These are phyloP conservation scores for Apostichopus leukothele DNA, from an alignment of 53 echinoderm and acorn worm genomes.

Conservation along the genomic window DNA sequence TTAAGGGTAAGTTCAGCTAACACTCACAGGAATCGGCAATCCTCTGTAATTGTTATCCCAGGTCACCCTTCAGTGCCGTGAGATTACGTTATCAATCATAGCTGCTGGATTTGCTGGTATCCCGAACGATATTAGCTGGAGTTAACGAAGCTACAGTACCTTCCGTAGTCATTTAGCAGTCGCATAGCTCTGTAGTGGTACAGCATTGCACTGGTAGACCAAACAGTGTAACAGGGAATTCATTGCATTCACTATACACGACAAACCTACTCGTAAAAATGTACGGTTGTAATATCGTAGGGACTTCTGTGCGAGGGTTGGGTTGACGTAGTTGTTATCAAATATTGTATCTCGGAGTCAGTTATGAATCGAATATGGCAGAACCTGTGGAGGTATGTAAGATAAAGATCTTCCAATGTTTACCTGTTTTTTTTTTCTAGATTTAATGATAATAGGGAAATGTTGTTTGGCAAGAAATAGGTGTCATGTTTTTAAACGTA, in stretches of 20 bases:
- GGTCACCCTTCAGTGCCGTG: neutral
- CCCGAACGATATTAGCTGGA: neutral
- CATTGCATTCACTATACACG: too few relatives aligned
- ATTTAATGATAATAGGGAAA: neutral
- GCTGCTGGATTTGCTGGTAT: neutral
- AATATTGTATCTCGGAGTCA: neutral
- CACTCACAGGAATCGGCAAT: too few relatives aligned
- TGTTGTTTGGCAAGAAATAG: too few relatives aligned
- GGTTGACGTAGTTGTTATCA: too few relatives aligned
- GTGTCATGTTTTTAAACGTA: too few relatives aligned
- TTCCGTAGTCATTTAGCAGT: neutral
- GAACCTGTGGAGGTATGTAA: neutral
- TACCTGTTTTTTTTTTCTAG: neutral
- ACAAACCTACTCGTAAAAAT: too few relatives aligned
- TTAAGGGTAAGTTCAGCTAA: too few relatives aligned
- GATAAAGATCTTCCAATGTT: neutral
- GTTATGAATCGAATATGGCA: neutral
- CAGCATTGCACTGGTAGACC: too few relatives aligned
- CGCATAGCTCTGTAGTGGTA: neutral
- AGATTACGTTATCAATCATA: neutral
- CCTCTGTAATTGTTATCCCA: neutral
- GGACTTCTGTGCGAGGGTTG: too few relatives aligned
- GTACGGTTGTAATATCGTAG: too few relatives aligned
- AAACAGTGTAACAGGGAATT: too few relatives aligned
- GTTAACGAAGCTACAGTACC: neutral